These are phyloP conservation scores for Leucophora obtusa DNA, from an alignment of 2,888 invertebrate genomes.

Conservation along the genomic window DNA sequence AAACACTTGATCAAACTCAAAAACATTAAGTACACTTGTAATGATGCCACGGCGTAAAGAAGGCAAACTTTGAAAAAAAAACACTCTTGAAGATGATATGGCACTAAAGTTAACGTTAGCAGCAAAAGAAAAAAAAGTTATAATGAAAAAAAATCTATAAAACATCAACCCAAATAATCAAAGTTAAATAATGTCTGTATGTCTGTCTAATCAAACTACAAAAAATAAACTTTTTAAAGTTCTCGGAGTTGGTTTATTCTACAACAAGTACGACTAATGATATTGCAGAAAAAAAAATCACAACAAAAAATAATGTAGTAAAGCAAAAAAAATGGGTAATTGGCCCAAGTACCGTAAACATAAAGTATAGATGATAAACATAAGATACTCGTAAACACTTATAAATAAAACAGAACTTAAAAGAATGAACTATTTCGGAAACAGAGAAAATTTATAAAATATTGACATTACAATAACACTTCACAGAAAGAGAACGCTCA, in stretches of 20 bases:
- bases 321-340: conserved; percentile 69
- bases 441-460: no score
- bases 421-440: no score
- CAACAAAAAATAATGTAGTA: conserved; percentile 41
- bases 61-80: conserved; percentile 25
- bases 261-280: conserved; percentile 59
- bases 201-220: conserved; percentile 42
- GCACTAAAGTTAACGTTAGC: conserved; percentile 43
- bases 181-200: conserved; percentile 53
- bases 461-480: no score
- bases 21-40: conserved; percentile 44
- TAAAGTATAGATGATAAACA: conserved; percentile 58
- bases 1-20: conserved; percentile 56
- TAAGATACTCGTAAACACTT: conserved; percentile 30
- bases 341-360: conserved; percentile 69
- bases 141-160: conserved; percentile 30
- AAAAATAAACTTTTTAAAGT: conserved; percentile 9
- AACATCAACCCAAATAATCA: conserved; percentile 61
- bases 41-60: conserved; percentile 39
- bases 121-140: conserved; percentile 3
- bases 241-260: conserved; percentile 32
- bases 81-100: conserved; percentile 23
- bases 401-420: not conserved
- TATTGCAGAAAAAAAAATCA: conserved; percentile 40
- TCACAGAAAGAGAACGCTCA: no score